Base-by-base conservation (phyloP, 2,888 invertebrate genomes). In the Synanthedon tipuliformis region DNA sequence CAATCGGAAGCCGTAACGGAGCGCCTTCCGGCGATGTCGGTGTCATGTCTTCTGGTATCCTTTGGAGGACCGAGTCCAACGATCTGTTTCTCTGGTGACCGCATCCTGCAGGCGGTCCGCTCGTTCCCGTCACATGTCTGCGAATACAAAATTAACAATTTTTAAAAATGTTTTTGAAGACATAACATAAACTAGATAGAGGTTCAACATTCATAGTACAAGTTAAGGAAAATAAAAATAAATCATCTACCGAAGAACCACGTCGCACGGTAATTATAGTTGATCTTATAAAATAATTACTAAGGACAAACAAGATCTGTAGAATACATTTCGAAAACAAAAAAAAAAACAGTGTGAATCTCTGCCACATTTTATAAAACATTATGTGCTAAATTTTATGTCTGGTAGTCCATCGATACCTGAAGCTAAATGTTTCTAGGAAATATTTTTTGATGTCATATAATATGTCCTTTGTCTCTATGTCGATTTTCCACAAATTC, bases 41-140 rank as follows among this genome's bases (percentile, higher is more conserved):
- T 88, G 85, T 93, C 92, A 71, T 93, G 65, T 87, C 95, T 89
- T 95, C 95, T 57, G 95, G 95, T 74, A 96, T 95, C 78, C 94
- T 89, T 78, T 95, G 95, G 60, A 95, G 89, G 56, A 95, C 96
- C 55, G 95, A 96, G 79, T 96, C 96, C 77, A 96, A 87, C 74
- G 95, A 95, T 61, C 96, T 91, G 88, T 96, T 96, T 66, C 96
- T 91, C 82, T 95, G 95, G 77, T 95, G 94, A 68, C 92, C 91
- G 61, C 92, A 85, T 82, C 84, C 86, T 58, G 84, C 77, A 51
- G 85, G 82, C 76, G 85, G 85, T 72, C 83, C 84, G 55, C 68
- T 80, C 41, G 77, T 70, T 52, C 79, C 78, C 69, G 82, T 83
- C 84, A 86, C 84, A 79, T 87, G 84, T 69, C 87, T 87, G 73